A percentile compares a stretch with the other conserved stretches of the same genome.
phyloP scores from a whole-genome alignment of 2,113 vertebrate species.

The Tyrannus savana region DNA sequence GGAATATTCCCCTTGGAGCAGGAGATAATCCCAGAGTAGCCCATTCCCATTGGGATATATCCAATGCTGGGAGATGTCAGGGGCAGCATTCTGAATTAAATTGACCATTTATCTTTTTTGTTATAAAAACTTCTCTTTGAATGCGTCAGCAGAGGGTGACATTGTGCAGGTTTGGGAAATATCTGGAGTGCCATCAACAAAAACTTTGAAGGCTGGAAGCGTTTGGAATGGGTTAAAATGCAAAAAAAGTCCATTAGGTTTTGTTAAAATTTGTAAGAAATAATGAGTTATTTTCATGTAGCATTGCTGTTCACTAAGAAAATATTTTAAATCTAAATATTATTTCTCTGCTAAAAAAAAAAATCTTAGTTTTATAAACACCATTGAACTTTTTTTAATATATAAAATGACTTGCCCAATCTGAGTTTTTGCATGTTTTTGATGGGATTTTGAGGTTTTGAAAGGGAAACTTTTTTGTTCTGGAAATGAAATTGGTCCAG shows the following conservation, averaged over 20 bases:
- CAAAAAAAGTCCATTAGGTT: accelerated
- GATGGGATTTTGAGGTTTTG: background rate
- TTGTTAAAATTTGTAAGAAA: background rate
- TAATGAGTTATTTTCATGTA: background rate
- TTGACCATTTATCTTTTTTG: background rate
- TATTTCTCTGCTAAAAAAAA: background rate
- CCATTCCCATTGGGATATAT: accelerated
- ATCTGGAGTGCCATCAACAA: background rate
- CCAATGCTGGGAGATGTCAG: background rate
- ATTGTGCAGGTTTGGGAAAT: slow-evolving; percentile 23
- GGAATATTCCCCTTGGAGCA: background rate
- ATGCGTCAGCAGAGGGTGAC: slow-evolving; percentile 54
- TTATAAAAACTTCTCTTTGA: background rate
- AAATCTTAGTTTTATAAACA: background rate
- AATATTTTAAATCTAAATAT: background rate
- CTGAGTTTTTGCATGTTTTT: background rate
- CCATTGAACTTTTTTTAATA: background rate
- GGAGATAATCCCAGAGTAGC: background rate
- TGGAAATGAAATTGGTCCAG: background rate
- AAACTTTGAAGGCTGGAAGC: background rate
- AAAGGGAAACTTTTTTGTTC: background rate
- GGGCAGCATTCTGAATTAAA: background rate
- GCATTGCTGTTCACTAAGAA: background rate
- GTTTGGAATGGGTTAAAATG: background rate
- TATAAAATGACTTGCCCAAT: accelerated